Evolutionary conservation across 2,888 invertebrate genomes (phyloP).

Genomic region (Labia minor): DNA sequence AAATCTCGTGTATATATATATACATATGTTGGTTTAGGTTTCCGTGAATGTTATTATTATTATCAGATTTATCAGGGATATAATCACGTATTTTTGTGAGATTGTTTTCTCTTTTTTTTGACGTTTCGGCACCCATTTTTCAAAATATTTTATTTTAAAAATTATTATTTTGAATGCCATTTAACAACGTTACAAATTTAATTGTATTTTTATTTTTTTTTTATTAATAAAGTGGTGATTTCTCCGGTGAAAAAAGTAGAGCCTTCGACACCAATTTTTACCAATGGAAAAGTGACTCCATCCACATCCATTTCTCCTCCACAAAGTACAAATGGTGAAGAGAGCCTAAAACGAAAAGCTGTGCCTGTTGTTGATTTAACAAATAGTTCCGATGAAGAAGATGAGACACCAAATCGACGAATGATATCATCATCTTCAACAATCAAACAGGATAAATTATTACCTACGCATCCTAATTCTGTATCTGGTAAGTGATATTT

Average conservation of each 20-base stretch:
- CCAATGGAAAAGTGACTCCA: constrained; percentile 33
- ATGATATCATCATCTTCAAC: constrained; percentile 35
- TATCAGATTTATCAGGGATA: no score
- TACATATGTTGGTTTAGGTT: no score
- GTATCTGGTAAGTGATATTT: neutral
- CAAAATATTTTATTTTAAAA: no score
- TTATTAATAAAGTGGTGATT: neutral
- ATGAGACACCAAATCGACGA: constrained; percentile 47
- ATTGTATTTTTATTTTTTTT: neutral
- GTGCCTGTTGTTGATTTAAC: constrained; percentile 53
- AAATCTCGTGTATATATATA: no score
- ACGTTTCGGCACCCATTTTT: no score
- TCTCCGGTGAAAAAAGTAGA: neutral
- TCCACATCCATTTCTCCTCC: constrained; percentile 26
- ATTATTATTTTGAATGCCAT: no score
- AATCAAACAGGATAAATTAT: neutral
- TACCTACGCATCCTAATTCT: neutral
- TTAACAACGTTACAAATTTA: no score
- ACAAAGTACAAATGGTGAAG: constrained; percentile 24
- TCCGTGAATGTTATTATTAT: no score
- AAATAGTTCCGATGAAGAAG: constrained; percentile 52
- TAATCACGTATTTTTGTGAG: no score
- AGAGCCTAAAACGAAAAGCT: constrained; percentile 30
- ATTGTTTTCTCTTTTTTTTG: no score
- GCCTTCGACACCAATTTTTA: neutral